phyloP scores from a whole-genome alignment of 1,140 invertebrate genomes.

The Diploscapter pachys region DNA sequence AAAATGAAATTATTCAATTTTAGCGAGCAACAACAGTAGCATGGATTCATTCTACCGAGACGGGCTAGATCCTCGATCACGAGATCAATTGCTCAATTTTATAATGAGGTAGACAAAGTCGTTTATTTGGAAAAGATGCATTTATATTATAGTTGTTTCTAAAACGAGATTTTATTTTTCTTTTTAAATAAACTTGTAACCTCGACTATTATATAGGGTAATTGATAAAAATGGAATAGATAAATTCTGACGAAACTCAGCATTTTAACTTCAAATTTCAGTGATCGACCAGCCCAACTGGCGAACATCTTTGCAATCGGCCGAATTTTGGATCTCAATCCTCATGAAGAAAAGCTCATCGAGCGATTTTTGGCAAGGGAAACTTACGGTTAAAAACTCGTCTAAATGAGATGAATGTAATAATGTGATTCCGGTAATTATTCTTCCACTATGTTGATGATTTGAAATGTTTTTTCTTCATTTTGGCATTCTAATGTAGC shows the following conservation, averaged over 20 bases:
- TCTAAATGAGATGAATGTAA: no score
- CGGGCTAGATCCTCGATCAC: constrained; percentile 5
- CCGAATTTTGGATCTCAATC: constrained; percentile 16
- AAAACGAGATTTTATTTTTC: no score
- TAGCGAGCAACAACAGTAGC: constrained; percentile 10
- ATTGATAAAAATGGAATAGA: no score
- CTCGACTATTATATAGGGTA: no score
- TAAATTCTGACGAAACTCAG: no score
- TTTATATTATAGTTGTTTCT: background rate
- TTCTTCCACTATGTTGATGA: no score
- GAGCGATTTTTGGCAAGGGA: constrained; percentile 14
- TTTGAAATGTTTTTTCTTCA: no score
- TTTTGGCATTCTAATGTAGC: no score
- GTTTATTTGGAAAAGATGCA: background rate
- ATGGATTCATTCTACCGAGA: constrained; percentile 13
- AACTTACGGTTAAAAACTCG: no score
- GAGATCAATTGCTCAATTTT: constrained; percentile 6
- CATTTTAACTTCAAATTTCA: background rate
- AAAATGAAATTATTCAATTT: no score
- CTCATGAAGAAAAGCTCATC: constrained; percentile 10
- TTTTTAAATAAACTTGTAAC: no score
- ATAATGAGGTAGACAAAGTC: constrained; percentile 4
- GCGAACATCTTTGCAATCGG: constrained; percentile 20
- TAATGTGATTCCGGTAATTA: no score
- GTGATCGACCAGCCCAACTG: constrained; percentile 10